Percentiles rank a stretch among this genome's conserved stretches.
These are phyloP conservation scores for Ariolimax columbianus DNA, from an alignment of 2,888 invertebrate species.

Conservation along the genomic window DNA sequence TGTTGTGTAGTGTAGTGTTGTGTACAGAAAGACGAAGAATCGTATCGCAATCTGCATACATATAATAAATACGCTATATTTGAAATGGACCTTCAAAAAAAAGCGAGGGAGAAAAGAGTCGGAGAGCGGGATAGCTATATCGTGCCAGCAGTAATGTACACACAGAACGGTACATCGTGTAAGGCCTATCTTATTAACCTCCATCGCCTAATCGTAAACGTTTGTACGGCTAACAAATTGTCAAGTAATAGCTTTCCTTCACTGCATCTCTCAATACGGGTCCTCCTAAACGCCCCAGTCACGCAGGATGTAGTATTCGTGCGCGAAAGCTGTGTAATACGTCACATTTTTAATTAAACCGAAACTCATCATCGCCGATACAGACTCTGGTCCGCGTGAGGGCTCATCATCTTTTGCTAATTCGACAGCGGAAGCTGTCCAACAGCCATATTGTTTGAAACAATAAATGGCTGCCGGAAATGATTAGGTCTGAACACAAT, in stretches of 20 bases:
- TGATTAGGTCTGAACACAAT: constrained; percentile 17
- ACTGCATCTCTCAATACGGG: not conserved
- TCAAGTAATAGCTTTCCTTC: not conserved
- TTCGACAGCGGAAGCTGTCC: constrained; percentile 39
- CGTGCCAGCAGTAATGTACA: no score
- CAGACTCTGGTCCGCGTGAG: not conserved
- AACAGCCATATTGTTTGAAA: constrained; percentile 35
- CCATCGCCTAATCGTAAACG: no score
- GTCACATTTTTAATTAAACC: constrained; percentile 37
- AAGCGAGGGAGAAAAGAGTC: no score
- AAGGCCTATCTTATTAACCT: not conserved
- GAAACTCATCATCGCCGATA: not conserved
- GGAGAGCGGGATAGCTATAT: no score
- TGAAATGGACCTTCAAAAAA: no score
- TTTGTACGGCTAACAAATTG: constrained; percentile 11
- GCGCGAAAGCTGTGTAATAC: constrained; percentile 8
- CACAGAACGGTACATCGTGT: no score
- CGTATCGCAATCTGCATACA: no score
- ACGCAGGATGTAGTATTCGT: not conserved
- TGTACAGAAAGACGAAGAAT: no score
- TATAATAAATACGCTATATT: no score
- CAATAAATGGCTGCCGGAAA: constrained; percentile 35
- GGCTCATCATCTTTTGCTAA: constrained; percentile 39
- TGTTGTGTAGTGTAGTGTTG: no score
- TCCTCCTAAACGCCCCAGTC: not conserved